Evolutionary conservation across 1,140 invertebrate genomes (phyloP).

Genomic region (Dreissena polymorpha): DNA sequence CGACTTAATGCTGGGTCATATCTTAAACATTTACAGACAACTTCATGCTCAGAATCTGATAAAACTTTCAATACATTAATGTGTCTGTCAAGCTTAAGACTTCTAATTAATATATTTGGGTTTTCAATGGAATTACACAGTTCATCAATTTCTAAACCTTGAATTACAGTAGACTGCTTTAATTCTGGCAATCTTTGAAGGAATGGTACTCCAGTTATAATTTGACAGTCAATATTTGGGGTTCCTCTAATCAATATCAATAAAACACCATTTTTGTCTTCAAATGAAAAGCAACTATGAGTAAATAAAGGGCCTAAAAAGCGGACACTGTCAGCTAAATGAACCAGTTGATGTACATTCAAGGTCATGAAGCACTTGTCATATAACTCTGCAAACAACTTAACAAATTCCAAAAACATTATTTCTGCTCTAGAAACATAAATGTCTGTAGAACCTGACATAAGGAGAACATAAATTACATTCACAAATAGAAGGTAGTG

Average conservation of each 20-base stretch:
- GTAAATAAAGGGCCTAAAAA: slow-evolving; percentile 59
- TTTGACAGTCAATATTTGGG: slow-evolving; percentile 54
- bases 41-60: slow-evolving; percentile 9
- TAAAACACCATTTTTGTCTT: slow-evolving; percentile 54
- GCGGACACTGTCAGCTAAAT: slow-evolving; percentile 57
- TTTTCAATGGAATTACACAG: slow-evolving; percentile 44
- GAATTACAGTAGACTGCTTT: slow-evolving; percentile 16
- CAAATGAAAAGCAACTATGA: slow-evolving; percentile 57
- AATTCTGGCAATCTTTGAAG: slow-evolving; percentile 52
- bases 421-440: slow-evolving; percentile 39
- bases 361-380: slow-evolving; percentile 47
- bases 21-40: not conserved
- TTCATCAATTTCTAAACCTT: slow-evolving; percentile 33
- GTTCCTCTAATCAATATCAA: slow-evolving; percentile 56
- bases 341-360: slow-evolving; percentile 59
- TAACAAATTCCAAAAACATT: no score
- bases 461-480: slow-evolving; percentile 45
- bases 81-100: slow-evolving; percentile 25
- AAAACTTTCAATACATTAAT: slow-evolving; percentile 38
- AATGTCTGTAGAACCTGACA: slow-evolving; percentile 33
- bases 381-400: slow-evolving; percentile 33
- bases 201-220: slow-evolving; percentile 54
- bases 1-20: not conserved
- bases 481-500: slow-evolving; percentile 54
- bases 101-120: slow-evolving; percentile 16